Conservation (phyloP, 2,888 invertebrate genomes). For the Eupithecia insigniata region DNA sequence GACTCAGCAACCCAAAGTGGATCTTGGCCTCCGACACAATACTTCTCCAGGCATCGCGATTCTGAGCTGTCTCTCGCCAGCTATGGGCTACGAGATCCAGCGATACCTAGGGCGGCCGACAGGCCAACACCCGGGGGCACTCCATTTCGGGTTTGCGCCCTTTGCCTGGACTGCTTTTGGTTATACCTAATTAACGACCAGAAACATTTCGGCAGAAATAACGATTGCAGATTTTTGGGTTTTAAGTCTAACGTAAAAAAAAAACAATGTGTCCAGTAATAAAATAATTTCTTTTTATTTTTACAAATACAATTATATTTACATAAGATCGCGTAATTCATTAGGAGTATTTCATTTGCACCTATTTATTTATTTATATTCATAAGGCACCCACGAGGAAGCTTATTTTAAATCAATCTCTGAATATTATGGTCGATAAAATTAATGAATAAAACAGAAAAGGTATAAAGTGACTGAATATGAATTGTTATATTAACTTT, state of each 20-base stretch:
- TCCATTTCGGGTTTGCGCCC: too few species aligned
- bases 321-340: slow-evolving; percentile 73
- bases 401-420: slow-evolving; percentile 49
- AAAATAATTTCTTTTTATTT: slow-evolving; percentile 81
- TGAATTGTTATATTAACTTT: slow-evolving; percentile 16
- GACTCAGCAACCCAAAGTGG: too few species aligned
- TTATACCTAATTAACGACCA: too few species aligned
- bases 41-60: too few species aligned
- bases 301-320: slow-evolving; percentile 72
- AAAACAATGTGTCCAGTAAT: slow-evolving; percentile 68
- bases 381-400: slow-evolving; percentile 74
- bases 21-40: too few species aligned
- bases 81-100: too few species aligned
- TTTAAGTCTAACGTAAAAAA: slow-evolving; percentile 5
- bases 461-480: slow-evolving; percentile 13
- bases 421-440: slow-evolving; percentile 40
- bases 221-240: neutral
- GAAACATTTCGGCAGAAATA: too few species aligned
- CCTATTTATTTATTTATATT: slow-evolving; percentile 61
- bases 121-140: too few species aligned
- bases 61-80: too few species aligned
- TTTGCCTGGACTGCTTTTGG: too few species aligned
- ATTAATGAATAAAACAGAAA: slow-evolving; percentile 13
- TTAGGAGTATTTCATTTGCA: slow-evolving; percentile 79
- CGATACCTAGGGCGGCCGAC: too few species aligned